These are phyloP conservation scores for Tringa solitaria DNA, from an alignment of 2,113 vertebrate genomes.

Conservation along the genomic window DNA sequence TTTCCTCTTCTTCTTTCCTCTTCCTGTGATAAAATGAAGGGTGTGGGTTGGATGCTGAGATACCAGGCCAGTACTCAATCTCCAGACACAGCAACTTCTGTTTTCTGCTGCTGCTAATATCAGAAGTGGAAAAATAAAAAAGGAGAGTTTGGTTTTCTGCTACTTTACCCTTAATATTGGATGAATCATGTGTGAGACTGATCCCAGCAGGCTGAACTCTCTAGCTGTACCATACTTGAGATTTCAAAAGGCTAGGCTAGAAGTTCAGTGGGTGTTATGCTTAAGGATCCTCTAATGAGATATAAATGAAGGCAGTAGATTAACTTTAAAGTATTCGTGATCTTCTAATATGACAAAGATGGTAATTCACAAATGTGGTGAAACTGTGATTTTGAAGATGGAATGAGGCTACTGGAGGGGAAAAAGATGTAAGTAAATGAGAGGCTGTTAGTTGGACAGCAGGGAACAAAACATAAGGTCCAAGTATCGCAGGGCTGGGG, in stretches of 20 bases:
- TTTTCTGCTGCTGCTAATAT: not conserved
- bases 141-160: not conserved
- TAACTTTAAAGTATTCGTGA: not conserved
- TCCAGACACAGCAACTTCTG: not conserved
- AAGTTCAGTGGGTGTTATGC: not conserved
- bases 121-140: not conserved
- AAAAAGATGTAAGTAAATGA: not conserved
- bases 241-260: not conserved
- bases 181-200: not conserved
- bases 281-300: not conserved
- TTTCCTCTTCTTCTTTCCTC: too few relatives aligned
- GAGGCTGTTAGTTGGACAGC: not conserved
- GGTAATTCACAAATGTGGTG: not conserved
- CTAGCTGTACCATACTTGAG: not conserved
- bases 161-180: not conserved
- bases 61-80: not conserved
- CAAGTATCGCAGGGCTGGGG: not conserved
- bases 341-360: not conserved
- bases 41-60: too few relatives aligned
- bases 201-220: not conserved
- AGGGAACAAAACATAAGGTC: not conserved
- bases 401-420: not conserved
- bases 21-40: too few relatives aligned
- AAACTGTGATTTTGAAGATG: not conserved
- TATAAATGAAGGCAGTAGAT: not conserved